Evolutionary conservation across 2,888 invertebrate genomes (phyloP).

Genomic region (Choristoneura rosaceana): DNA sequence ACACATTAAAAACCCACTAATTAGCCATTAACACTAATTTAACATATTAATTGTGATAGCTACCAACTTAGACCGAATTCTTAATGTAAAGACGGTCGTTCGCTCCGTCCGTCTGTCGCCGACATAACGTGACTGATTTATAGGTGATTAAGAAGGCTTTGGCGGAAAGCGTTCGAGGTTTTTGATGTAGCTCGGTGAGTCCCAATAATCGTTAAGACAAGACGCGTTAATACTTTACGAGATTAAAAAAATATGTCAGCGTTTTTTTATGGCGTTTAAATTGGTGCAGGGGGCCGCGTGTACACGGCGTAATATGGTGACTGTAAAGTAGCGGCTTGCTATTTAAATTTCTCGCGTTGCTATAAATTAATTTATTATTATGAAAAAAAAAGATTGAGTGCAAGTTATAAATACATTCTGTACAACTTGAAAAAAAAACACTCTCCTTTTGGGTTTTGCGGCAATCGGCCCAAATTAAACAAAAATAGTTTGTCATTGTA

Average conservation of each 20-base stretch:
- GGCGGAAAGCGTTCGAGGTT: constrained; percentile 63
- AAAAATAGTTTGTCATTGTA: too few relatives aligned
- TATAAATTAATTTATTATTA: background rate
- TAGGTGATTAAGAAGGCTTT: constrained; percentile 56
- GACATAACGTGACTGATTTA: constrained; percentile 72
- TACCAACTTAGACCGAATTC: background rate
- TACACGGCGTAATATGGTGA: constrained; percentile 36
- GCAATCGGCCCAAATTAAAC: too few relatives aligned
- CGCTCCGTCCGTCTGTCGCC: constrained; percentile 55
- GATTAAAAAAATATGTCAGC: constrained; percentile 55
- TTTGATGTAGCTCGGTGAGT: constrained; percentile 59
- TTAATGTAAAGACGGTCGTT: background rate
- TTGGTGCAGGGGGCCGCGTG: constrained; percentile 48
- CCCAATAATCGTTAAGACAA: constrained; percentile 80
- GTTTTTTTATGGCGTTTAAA: constrained; percentile 60
- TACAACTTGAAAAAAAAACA: too few relatives aligned
- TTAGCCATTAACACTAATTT: constrained; percentile 38
- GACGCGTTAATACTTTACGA: constrained; percentile 68
- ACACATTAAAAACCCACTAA: constrained; percentile 34
- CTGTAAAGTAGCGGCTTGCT: constrained; percentile 5
- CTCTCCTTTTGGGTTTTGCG: too few relatives aligned
- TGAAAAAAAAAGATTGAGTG: background rate
- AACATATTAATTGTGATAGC: constrained; percentile 33
- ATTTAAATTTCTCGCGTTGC: constrained; percentile 4
- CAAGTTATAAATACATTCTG: too few relatives aligned